These are phyloP conservation scores for Heliothis subflexa DNA, from an alignment of 1,140 invertebrate genomes.

Conservation along the genomic window DNA sequence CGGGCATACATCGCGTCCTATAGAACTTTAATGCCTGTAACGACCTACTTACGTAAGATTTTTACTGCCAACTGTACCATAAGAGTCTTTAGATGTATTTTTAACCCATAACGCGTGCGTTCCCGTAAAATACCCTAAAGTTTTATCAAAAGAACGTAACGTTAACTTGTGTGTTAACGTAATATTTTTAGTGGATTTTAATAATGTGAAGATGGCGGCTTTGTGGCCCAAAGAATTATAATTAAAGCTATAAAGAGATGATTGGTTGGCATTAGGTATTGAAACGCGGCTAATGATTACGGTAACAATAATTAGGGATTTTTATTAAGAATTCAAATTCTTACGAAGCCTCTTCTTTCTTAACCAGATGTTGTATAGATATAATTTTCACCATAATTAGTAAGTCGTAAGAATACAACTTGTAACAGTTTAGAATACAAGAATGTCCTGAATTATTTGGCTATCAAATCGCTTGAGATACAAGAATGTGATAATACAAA, in stretches of 20 bases:
- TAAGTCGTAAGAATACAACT: neutral
- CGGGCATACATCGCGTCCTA: constrained; percentile 42
- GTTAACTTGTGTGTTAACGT: constrained; percentile 36
- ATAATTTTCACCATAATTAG: constrained; percentile 2
- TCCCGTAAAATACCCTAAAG: constrained; percentile 36
- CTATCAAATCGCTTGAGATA: too few species aligned
- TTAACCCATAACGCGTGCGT: constrained; percentile 43
- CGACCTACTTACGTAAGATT: constrained; percentile 54
- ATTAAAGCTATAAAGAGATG: constrained; percentile 60
- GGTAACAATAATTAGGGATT: constrained; percentile 59
- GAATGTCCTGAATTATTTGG: too few species aligned
- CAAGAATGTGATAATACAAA: too few species aligned
- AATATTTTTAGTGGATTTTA: constrained; percentile 21
- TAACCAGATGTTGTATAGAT: constrained; percentile 17
- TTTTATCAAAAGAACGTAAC: constrained; percentile 48
- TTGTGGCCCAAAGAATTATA: constrained; percentile 49
- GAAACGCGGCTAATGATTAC: constrained; percentile 59
- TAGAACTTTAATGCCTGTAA: constrained; percentile 49
- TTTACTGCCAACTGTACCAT: constrained; percentile 52
- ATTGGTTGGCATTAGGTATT: constrained; percentile 57
- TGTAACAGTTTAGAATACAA: too few species aligned
- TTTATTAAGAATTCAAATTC: constrained; percentile 65
- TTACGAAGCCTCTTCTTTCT: constrained; percentile 29
- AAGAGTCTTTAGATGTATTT: constrained; percentile 37
- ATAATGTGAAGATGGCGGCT: constrained; percentile 26